Base-by-base conservation (phyloP, 2,888 invertebrate genomes). In the Mellilla xanthometata region DNA sequence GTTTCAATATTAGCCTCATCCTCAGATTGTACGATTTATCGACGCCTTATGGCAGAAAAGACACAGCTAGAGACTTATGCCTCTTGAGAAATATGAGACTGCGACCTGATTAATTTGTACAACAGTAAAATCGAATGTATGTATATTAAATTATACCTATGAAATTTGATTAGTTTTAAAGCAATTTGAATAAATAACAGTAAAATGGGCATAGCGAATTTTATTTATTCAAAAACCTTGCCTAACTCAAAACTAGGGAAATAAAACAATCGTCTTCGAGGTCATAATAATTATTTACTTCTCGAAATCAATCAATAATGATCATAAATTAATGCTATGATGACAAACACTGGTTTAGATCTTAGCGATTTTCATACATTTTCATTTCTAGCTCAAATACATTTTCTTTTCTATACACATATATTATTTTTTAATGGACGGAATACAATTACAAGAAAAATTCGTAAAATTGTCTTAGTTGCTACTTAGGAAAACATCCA, bases 11-110 rank as follows among this genome's bases (percentile, higher is more conserved):
- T 50, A 92, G 93, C 53, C 85, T 96, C 40, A 89, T 96, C 49
- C 82, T 96, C 34, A 92, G 95, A 66, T 84, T 96, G 49, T 96
- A 97, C 76, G 97, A 97, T 79, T 90, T 97, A 33, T 91, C 93
- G 35, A 93, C 93, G 11, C 80, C 92, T 11, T 91, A 92, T 39
- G 97, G 97, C 1, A 91, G 97, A 42, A 95, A 95, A 71, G 93
- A 95, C 45, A 96, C 96, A 39, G 96, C 97, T 0, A 93, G 96
- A 65, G 97, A 97, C 78, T 87, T 98, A 46, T 97, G 97, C 75
- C 92, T 97, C 66, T 91, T 96, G 64, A 91, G 96, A 52, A 96
- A 96, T 81, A 95, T 96, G 89, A 91, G 93, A 60, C 82, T 95
- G 22, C 91, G 92, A 64, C 91, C 91, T 11, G 88, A 88, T 42